Evolutionary conservation across 2,113 vertebrate genomes (phyloP).

Genomic region (Chionomys nivalis): DNA sequence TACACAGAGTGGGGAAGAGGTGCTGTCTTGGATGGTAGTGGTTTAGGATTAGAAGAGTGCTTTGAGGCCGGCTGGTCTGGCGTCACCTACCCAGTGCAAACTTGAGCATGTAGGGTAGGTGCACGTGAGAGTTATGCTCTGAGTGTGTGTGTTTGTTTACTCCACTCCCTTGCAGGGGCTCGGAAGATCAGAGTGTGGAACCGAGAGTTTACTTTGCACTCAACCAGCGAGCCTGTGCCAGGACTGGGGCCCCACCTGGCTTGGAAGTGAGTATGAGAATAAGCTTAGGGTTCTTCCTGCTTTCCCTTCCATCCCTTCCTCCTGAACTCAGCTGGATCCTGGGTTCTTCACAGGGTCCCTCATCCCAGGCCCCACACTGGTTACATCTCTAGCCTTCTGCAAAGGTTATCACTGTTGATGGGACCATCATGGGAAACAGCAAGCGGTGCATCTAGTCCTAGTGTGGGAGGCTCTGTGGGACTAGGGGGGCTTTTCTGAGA

Average conservation of each 20-base stretch:
- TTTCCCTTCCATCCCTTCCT: background rate
- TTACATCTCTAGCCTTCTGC: background rate
- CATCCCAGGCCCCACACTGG: background rate
- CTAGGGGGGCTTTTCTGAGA: background rate
- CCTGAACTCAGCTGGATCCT: background rate
- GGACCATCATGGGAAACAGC: background rate
- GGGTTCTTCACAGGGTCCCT: background rate
- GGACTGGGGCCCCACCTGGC: conserved; percentile 93
- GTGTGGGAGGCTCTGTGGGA: background rate
- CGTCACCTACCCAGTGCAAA: background rate
- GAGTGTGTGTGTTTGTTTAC: background rate
- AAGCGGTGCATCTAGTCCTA: background rate
- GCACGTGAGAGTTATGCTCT: background rate
- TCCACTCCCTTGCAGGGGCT: conserved; percentile 81
- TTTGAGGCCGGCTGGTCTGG: background rate
- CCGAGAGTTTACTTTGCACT: conserved; percentile 94
- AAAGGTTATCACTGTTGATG: background rate
- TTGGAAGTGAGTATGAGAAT: conserved; percentile 93
- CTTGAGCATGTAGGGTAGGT: background rate
- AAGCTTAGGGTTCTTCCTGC: background rate
- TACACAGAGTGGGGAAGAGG: background rate
- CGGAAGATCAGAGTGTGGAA: conserved; percentile 92
- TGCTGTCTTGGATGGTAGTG: background rate
- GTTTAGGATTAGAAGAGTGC: background rate
- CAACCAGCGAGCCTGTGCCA: conserved; percentile 93